Conservation (phyloP, 2,113 vertebrate species). For the Aspidoscelis tigris region DNA sequence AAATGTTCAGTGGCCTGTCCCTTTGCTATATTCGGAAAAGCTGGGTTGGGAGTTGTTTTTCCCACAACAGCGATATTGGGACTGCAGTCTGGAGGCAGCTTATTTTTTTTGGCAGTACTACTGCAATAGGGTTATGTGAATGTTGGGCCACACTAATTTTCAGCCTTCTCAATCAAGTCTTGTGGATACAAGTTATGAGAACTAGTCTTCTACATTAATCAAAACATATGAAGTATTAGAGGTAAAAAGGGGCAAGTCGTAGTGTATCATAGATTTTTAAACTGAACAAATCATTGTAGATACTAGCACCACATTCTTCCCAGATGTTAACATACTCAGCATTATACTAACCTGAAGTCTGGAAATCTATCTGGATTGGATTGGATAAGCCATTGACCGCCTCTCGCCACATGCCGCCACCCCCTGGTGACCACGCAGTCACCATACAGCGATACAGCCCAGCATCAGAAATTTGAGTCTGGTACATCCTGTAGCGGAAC, state of each 20-base stretch:
- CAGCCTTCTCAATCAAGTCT: no score
- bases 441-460: conserved; percentile 91
- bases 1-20: no score
- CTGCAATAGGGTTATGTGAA: no score
- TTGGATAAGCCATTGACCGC: conserved; percentile 84
- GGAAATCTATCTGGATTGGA: conserved; percentile 88
- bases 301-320: background rate
- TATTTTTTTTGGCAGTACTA: no score
- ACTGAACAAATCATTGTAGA: background rate
- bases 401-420: conserved; percentile 82
- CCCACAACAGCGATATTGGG: no score
- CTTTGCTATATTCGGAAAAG: no score
- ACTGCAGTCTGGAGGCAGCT: no score
- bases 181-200: no score
- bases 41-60: no score
- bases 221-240: conserved; percentile 24
- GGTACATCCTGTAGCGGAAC: conserved; percentile 90
- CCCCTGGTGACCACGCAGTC: conserved; percentile 87
- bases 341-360: conserved; percentile 84
- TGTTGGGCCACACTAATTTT: no score
- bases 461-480: conserved; percentile 87
- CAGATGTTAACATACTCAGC: background rate
- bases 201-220: conserved; percentile 21
- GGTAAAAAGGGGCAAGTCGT: conserved; percentile 9
- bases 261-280: background rate